Conservation (phyloP, 2,888 invertebrate species). For the Andrena hattorfiana region DNA sequence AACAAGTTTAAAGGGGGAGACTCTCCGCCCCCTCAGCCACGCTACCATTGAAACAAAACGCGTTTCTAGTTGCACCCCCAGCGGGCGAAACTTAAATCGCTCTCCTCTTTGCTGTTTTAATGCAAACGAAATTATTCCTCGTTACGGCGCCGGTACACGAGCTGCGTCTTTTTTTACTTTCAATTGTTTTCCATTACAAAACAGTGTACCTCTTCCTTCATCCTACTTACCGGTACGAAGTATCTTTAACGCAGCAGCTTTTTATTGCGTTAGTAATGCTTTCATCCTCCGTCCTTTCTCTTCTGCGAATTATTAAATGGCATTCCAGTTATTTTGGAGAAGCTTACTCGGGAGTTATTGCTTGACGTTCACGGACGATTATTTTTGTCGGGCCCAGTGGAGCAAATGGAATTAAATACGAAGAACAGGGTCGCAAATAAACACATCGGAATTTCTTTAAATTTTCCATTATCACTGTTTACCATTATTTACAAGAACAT, state of each 20-base stretch:
- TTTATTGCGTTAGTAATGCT: slow-evolving; percentile 22
- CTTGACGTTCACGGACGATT: neutral
- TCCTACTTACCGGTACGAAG: slow-evolving; percentile 34
- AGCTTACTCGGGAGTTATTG: too few relatives aligned
- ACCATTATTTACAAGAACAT: too few relatives aligned
- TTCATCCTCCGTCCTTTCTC: neutral
- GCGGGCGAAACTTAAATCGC: slow-evolving; percentile 23
- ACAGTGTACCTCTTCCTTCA: slow-evolving; percentile 17
- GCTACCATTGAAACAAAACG: neutral
- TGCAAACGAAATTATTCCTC: slow-evolving; percentile 41
- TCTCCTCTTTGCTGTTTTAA: slow-evolving; percentile 41
- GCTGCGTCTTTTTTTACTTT: slow-evolving; percentile 15
- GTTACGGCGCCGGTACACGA: neutral
- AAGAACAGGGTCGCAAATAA: too few relatives aligned
- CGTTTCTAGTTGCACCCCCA: slow-evolving; percentile 4
- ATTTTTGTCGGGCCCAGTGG: neutral
- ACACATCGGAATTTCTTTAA: slow-evolving; percentile 16
- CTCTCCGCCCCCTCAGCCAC: neutral
- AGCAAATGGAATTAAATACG: too few relatives aligned
- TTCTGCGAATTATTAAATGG: slow-evolving; percentile 10
- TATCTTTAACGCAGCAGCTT: slow-evolving; percentile 30
- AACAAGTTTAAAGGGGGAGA: too few relatives aligned
- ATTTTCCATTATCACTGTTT: neutral
- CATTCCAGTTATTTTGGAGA: neutral
- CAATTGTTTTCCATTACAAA: slow-evolving; percentile 34